These are phyloP conservation scores for Pelodytes ibericus DNA, from an alignment of 2,797 vertebrate genomes.

Conservation along the genomic window DNA sequence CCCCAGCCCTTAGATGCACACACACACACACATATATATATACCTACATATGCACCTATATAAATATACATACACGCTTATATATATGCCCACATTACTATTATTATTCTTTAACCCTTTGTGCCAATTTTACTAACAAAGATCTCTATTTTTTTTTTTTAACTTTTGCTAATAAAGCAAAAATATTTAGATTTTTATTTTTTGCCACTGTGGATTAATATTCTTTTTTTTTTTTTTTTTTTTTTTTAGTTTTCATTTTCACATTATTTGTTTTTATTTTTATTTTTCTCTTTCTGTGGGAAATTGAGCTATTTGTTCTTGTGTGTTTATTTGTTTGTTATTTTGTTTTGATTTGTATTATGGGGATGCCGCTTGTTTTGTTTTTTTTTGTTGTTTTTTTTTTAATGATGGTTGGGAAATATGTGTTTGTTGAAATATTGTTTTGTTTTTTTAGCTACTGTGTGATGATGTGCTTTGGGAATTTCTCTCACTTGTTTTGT, in stretches of 20 bases:
- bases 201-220: background rate
- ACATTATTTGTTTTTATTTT: background rate
- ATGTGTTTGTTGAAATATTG: background rate
- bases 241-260: too few relatives aligned
- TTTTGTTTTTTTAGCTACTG: background rate
- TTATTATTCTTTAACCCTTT: too few relatives aligned
- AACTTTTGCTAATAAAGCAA: too few relatives aligned
- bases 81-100: background rate
- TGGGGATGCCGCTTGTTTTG: too few relatives aligned
- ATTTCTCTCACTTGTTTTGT: too few relatives aligned
- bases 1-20: background rate
- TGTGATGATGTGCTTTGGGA: background rate
- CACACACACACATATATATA: conserved; percentile 5
- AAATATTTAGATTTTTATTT: background rate
- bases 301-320: background rate
- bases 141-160: too few relatives aligned
- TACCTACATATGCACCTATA: background rate
- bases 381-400: background rate
- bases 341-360: background rate
- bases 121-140: too few relatives aligned
- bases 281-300: background rate
- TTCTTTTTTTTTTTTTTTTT: too few relatives aligned
- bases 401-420: background rate
- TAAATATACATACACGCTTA: background rate
- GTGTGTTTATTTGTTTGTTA: background rate